A percentile compares a stretch with the other conserved stretches of the same genome.
Evolutionary conservation across 2,888 invertebrate species (phyloP).

Genomic region (Agapetus fuscipes): DNA sequence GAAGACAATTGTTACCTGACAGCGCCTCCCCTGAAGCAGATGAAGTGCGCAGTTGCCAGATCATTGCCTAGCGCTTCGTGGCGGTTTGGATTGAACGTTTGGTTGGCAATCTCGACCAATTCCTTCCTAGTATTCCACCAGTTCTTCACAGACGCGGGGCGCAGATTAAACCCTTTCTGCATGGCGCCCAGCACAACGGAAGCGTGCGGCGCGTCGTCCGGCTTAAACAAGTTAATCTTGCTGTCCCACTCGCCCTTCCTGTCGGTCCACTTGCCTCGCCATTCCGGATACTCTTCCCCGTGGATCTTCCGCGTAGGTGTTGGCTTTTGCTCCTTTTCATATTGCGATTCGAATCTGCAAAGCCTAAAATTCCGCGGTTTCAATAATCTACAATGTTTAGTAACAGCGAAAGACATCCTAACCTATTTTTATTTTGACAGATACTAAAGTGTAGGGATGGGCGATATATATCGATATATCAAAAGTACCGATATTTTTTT

Average conservation of each 20-base stretch:
- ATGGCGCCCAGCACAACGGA: conserved; percentile 24
- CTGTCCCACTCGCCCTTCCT: conserved; percentile 48
- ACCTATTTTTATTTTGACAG: too few relatives aligned
- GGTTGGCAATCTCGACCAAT: conserved; percentile 45
- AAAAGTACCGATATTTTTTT: too few relatives aligned
- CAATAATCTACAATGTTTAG: too few relatives aligned
- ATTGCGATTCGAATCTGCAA: too few relatives aligned
- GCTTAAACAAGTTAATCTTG: conserved; percentile 46
- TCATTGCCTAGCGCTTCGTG: conserved; percentile 62
- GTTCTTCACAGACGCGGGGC: conserved; percentile 42
- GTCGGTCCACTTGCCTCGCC: conserved; percentile 53
- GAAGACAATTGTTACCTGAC: conserved; percentile 43
- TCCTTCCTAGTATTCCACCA: conserved; percentile 48
- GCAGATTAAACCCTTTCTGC: conserved; percentile 34
- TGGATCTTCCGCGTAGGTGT: too few relatives aligned
- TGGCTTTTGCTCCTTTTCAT: conserved; percentile 1
- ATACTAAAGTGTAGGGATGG: too few relatives aligned
- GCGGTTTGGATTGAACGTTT: conserved; percentile 50
- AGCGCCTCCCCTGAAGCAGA: conserved; percentile 63
- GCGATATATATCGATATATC: too few relatives aligned
- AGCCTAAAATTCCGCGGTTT: too few relatives aligned
- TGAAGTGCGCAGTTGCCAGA: conserved; percentile 79
- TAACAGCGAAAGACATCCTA: too few relatives aligned
- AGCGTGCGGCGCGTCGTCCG: conserved; percentile 24
- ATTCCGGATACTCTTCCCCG: conserved; percentile 43